Evolutionary conservation across 2,797 vertebrate genomes (phyloP).

Genomic region (Rhabdomys pumilio): DNA sequence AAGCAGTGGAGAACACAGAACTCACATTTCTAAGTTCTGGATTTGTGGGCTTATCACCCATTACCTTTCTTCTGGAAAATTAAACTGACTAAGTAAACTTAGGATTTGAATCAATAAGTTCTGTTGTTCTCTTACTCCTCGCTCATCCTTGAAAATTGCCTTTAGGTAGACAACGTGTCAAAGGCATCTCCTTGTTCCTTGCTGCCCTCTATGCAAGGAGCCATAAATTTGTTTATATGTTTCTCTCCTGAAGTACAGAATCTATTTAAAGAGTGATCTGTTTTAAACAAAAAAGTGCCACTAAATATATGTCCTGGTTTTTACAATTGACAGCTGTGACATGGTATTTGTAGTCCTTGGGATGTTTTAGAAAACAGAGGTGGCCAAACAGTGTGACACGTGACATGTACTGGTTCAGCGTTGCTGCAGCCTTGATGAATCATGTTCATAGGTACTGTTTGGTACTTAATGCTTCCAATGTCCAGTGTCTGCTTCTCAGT

Average conservation of each 20-base stretch:
- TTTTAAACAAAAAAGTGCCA: conserved; percentile 36
- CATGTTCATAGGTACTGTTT: background rate
- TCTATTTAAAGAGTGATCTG: background rate
- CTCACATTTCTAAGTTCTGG: background rate
- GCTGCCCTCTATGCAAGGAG: background rate
- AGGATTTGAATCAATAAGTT: conserved; percentile 34
- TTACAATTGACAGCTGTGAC: background rate
- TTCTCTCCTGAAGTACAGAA: background rate
- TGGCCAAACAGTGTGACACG: background rate
- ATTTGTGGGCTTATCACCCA: background rate
- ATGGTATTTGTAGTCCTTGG: background rate
- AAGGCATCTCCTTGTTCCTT: background rate
- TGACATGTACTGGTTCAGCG: background rate
- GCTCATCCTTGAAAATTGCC: background rate
- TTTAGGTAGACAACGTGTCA: background rate
- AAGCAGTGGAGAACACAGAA: background rate
- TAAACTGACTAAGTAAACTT: background rate
- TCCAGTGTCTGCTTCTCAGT: background rate
- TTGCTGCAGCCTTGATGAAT: background rate
- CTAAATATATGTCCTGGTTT: background rate
- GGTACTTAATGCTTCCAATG: background rate
- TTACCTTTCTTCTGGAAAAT: conserved; percentile 47
- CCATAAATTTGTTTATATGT: conserved; percentile 13
- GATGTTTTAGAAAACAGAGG: background rate
- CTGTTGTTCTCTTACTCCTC: background rate